phyloP scores from a whole-genome alignment of 2,113 vertebrate genomes.

The Abramis brama region DNA sequence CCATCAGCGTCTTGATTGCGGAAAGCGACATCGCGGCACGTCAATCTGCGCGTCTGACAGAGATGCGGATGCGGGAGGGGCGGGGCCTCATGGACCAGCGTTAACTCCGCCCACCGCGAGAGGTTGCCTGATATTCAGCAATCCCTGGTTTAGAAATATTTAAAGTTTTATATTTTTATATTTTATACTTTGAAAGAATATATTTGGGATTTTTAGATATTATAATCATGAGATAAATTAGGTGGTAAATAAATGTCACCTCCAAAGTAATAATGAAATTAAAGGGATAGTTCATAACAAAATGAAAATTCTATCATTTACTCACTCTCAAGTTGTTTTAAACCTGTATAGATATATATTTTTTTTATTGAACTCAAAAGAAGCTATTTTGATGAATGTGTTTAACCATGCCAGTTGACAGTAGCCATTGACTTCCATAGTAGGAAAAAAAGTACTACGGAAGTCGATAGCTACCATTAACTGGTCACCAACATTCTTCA shows the following conservation, averaged over 20 bases:
- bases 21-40: constrained; percentile 35
- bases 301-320: no score
- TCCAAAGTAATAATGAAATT: no score
- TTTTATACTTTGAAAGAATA: background rate
- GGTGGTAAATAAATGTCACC: background rate
- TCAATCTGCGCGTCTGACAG: constrained; percentile 46
- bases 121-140: constrained; percentile 46
- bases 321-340: no score
- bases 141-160: background rate
- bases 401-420: no score
- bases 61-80: constrained; percentile 40
- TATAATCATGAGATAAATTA: background rate
- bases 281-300: no score
- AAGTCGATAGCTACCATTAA: no score
- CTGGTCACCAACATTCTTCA: no score
- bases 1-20: background rate
- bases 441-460: no score
- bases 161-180: background rate
- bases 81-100: constrained; percentile 26
- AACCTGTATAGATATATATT: no score
- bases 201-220: background rate
- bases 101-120: background rate
- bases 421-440: no score
- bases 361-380: no score
- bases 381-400: no score